Percentiles rank a stretch among this genome's conserved stretches.
phyloP scores from a whole-genome alignment of 2,797 vertebrate species.

The Dromococcyx pavoninus region DNA sequence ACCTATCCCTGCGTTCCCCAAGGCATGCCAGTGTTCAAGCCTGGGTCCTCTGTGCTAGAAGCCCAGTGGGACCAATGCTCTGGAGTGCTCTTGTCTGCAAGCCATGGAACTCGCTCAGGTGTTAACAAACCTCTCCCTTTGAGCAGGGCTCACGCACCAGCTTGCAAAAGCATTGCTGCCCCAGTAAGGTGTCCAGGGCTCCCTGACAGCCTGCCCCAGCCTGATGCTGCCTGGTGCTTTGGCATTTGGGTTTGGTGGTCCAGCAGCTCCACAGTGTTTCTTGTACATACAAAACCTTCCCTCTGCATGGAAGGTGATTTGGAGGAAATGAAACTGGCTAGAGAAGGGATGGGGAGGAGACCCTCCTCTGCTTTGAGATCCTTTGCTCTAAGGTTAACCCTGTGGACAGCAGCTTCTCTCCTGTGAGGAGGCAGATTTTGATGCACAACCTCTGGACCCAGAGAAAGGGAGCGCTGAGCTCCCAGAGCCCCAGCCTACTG shows the following conservation, averaged over 20 bases:
- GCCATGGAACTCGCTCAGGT: neutral
- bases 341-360: neutral
- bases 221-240: neutral
- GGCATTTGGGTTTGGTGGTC: neutral
- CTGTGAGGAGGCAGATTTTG: neutral
- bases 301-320: neutral
- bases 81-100: neutral
- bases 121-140: neutral
- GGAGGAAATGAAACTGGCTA: neutral
- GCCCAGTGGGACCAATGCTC: neutral
- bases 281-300: neutral
- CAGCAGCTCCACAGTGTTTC: neutral
- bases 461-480: neutral
- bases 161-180: neutral
- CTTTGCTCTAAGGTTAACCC: neutral
- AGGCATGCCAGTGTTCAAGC: neutral
- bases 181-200: neutral
- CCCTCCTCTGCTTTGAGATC: neutral
- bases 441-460: neutral
- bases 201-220: neutral
- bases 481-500: neutral
- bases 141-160: neutral
- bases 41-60: neutral
- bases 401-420: neutral
- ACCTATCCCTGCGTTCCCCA: neutral